Conservation (phyloP, 2,888 invertebrate species). For the Trachelus iudaicus region DNA sequence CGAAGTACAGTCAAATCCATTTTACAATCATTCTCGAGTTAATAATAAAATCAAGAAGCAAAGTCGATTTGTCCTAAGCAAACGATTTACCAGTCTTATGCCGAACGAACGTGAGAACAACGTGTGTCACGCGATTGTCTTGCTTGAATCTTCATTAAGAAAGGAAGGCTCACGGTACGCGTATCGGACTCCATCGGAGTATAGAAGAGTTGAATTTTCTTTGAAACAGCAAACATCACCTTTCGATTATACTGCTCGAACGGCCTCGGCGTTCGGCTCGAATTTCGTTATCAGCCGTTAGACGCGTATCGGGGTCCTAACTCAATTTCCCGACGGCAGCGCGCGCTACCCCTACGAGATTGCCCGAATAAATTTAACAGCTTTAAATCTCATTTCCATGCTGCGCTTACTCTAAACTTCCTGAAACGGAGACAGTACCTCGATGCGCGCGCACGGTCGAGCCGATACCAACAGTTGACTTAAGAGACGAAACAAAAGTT, state of each 20-base stretch:
- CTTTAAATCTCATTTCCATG: background rate
- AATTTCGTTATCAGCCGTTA: background rate
- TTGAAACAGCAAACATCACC: background rate
- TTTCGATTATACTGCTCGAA: background rate
- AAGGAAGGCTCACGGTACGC: background rate
- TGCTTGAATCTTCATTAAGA: background rate
- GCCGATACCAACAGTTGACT: background rate
- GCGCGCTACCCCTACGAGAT: background rate
- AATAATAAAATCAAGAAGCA: too few species aligned
- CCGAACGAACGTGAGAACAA: too few species aligned
- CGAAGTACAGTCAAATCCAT: background rate
- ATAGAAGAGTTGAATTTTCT: background rate
- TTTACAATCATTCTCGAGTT: background rate
- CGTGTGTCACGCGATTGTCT: too few species aligned
- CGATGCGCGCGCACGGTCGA: background rate
- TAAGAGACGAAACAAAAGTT: background rate
- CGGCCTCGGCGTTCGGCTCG: background rate
- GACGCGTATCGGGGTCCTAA: background rate
- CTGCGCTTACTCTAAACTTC: background rate
- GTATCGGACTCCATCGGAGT: background rate
- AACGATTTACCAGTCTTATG: too few species aligned
- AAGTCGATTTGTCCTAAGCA: too few species aligned
- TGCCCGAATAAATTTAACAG: background rate
- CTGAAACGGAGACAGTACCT: background rate
- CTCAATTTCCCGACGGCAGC: background rate